Conservation (phyloP, 2,113 vertebrate genomes). For the Platanista minor region DNA sequence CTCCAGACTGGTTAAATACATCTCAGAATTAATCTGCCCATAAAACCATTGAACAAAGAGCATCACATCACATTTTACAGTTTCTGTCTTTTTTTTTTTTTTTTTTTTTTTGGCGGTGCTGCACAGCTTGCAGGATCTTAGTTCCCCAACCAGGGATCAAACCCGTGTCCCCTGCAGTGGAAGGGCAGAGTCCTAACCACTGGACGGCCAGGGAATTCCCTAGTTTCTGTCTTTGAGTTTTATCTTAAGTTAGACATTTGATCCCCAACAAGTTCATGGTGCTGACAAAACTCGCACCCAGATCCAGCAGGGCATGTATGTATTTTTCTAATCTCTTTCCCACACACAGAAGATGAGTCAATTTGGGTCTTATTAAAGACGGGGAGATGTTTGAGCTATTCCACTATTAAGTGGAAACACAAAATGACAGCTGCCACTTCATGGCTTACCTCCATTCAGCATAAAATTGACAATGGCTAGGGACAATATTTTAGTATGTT, state of each 20-base stretch:
- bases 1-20: background rate
- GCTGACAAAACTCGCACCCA: background rate
- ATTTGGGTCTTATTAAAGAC: background rate
- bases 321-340: background rate
- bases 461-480: conserved; percentile 17
- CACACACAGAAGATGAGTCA: background rate
- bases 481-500: conserved; percentile 20
- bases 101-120: no score
- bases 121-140: no score
- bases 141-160: no score
- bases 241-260: background rate
- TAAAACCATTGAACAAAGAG: background rate
- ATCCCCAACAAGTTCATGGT: background rate
- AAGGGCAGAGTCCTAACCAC: no score
- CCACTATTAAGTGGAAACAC: conserved; percentile 20
- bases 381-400: background rate
- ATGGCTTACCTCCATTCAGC: background rate
- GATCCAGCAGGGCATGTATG: background rate
- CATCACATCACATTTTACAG: background rate
- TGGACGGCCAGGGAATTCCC: no score
- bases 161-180: no score
- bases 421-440: background rate
- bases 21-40: background rate
- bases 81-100: background rate
- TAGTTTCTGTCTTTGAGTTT: background rate